Base-by-base conservation (phyloP, 2,888 invertebrate species). In the Mimas tiliae region DNA sequence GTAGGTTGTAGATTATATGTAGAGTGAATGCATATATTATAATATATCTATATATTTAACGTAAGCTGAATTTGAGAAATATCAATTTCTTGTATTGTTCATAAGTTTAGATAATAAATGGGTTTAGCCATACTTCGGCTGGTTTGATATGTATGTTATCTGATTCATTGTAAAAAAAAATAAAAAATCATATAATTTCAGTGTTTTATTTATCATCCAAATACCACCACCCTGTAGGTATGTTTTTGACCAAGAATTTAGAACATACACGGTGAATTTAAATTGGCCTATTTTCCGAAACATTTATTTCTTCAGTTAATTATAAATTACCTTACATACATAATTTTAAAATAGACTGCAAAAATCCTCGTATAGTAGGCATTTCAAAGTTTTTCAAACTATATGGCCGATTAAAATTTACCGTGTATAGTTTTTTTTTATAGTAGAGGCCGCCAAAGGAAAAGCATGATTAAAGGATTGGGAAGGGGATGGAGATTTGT, bases 101-200 rank as follows among this genome's bases (percentile, higher is more conserved):
- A 84, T 93, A 93, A 93, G 93, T 91, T 92, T 93, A 93, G 93
- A 92, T 93, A 93, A 89, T 93, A 93, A 93, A 93, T 92, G 93
- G 93, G 93, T 93, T 93, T 93, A 92, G 93, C 93, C 93, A 93
- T 87, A 92, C 89, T 93, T 90, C 91, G 93, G 93, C 93, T 93
- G 93, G 93, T 93, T 93, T 93, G 92, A 92, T 93, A 93, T 93
- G 90, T 93, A 93, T 93, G 93, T 93, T 93, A 93, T 92, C 91
- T 90, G 89, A 91, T 92, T 93, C 92, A 93, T 92, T 92, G 92
- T 93, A 93, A 93, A 93, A 93, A 27, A 89, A 91, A 90, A 84
- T 74, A 79, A 89, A 89, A 89, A 89, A 86, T 84, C 80, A 82
- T 82, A 87, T 86, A 85, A 87, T 80, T 71, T 67, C 74, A 73